Base-by-base conservation (phyloP, 2,113 vertebrate species). In the Oxyruncus cristatus region DNA sequence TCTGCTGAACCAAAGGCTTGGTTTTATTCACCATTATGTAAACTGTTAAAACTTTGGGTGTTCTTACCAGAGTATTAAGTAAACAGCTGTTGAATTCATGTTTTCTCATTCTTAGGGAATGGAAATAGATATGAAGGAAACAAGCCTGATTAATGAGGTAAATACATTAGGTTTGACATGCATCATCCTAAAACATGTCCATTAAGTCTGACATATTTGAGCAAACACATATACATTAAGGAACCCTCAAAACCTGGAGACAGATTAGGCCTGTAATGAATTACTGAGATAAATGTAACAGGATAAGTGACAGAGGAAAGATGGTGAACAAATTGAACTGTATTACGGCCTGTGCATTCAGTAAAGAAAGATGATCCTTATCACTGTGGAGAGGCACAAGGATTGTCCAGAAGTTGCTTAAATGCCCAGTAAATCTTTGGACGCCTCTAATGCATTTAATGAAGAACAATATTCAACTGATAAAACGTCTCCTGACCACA, bases 191-290 rank as follows among this genome's bases (percentile, higher is more conserved):
- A 85, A 93, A 62, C 77, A 46, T 70, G 56, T 90, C 78, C 91
- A 92, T 95, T 96, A 95, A 93, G 37, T 32, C 62, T 96, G 91
- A 85, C 91, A 39, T 91, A 62, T 94, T 95, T 95, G 82, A 96
- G 89, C 71, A 96, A 97, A 86, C 85, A 62, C 33, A 55, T 97
- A 94, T 91, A 76, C 37, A 53, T 93, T 80, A 96, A 61, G 83
- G 75, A 93, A 24, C 52, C 63, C 52, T 93, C 78, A 79, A 89
- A 92, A 88, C 35, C 77, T 77, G 49, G 33, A 92, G 90, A 37
- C 76, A 93, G 85, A 92, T 94, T 80, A 96, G 53, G 62, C 79
- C 86, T 79, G 23, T 92, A 87, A 85, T 91, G 90, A 84, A 95
- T 97, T 88, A 55, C 88, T 8, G 23, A 91, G 83, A 91, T 85